Evolutionary conservation across 1,140 invertebrate species (phyloP), one percentile per base, ranked within the genome.

Genomic region (Pachyrhynchus sulphureomaculatus): DNA sequence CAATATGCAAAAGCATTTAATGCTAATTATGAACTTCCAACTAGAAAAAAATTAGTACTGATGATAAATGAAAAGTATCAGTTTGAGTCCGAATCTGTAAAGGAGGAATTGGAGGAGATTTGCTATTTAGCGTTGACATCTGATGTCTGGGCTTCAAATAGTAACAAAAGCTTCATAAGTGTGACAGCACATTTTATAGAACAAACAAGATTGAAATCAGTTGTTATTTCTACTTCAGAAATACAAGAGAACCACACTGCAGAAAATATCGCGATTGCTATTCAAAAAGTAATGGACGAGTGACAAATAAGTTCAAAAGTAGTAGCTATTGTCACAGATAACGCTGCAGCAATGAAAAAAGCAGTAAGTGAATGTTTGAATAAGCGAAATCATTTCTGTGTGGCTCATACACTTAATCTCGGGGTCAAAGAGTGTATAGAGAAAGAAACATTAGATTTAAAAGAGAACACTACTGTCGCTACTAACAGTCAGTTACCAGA

Each of bases 91-190:
- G n/a, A n/a, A n/a, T n/a, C n/a, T n/a, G n/a, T n/a, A n/a, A n/a
- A n/a, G n/a, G n/a, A n/a, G n/a, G n/a, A n/a, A n/a, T n/a, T n/a
- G n/a, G n/a, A n/a, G n/a, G n/a, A n/a, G n/a, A n/a, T n/a, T n/a
- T n/a, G n/a, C n/a, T n/a, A n/a, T n/a, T n/a, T n/a, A n/a, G n/a
- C n/a, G n/a, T n/a, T 65, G 18, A 63, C 65, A 1, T 59, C 65
- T 9, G 65, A 67, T 32, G 49, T 67, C 3, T 67, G 62, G 56
- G 34, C 55, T 10, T 64, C 65, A 10, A 57, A 67, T 4, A 64
- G 51, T 15, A 64, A 49, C 32, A 52, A 26, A 29, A 12, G 18
- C 10, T 64, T 60, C 13, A 42, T 61, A 4, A 60, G 45, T 17
- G 26, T 60, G 1, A 64, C 55, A 20, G 13, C 32, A n/a, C 62